Conservation (phyloP, 2,113 vertebrate species). For the Boulengeromyrus knoepffleri region DNA sequence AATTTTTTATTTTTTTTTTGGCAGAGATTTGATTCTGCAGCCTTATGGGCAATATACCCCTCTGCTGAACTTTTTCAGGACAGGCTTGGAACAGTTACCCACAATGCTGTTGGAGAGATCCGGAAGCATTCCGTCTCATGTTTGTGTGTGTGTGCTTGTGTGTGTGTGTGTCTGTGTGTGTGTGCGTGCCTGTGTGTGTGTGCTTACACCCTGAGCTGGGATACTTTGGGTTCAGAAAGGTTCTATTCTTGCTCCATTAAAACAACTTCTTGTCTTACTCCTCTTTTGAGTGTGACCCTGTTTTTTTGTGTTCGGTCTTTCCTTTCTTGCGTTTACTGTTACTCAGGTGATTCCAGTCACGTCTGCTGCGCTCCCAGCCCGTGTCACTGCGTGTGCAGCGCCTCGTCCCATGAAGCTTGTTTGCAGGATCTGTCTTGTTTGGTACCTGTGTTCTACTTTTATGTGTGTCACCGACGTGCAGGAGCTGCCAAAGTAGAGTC, state of each 20-base stretch:
- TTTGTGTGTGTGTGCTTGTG: background rate
- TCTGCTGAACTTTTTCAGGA: background rate
- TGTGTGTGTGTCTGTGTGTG: too few species aligned
- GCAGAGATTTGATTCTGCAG: background rate
- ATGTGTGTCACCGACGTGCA: conserved; percentile 7
- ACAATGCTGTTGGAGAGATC: background rate
- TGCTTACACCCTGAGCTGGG: background rate
- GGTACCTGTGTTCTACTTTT: conserved; percentile 20
- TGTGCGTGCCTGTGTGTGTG: background rate
- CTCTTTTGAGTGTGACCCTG: background rate
- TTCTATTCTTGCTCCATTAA: background rate
- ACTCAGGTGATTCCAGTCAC: conserved; percentile 6
- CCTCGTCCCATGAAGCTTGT: conserved; percentile 1
- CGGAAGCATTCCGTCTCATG: background rate
- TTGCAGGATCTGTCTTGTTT: conserved; percentile 24
- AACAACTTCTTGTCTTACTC: background rate
- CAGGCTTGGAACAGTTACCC: background rate
- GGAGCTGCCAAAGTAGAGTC: conserved; percentile 23
- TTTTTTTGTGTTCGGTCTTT: background rate
- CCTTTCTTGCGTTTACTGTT: background rate
- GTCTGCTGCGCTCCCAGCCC: background rate
- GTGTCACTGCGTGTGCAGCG: background rate
- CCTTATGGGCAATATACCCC: background rate
- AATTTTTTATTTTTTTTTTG: background rate
- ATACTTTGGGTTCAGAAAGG: background rate